Conservation (phyloP, 92 coral and sea anemone species). For the Epizoanthus rinbou region DNA sequence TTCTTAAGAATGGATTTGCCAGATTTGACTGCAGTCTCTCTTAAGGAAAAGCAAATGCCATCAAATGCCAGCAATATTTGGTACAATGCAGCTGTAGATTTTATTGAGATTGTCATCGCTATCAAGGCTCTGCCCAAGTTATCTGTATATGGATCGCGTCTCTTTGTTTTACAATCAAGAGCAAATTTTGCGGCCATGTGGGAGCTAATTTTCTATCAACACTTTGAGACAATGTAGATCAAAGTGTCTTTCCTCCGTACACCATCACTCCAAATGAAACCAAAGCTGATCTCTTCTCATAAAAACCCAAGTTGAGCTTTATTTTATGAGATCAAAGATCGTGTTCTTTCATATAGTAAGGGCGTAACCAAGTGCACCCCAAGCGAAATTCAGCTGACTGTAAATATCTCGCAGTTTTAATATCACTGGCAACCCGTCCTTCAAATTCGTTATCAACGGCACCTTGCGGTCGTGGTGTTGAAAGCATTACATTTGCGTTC, state of each 20-base stretch:
- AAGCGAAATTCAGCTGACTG: neutral
- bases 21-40: neutral
- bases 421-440: conserved; percentile 16
- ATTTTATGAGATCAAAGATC: conserved; percentile 17
- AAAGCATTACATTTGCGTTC: conserved; percentile 81
- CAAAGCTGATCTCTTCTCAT: conserved; percentile 1
- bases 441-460: conserved; percentile 3
- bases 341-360: neutral
- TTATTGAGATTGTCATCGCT: neutral
- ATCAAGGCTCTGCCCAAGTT: conserved; percentile 5
- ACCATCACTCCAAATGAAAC: conserved; percentile 14
- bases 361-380: neutral
- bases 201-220: conserved; percentile 47
- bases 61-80: neutral
- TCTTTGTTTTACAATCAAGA: conserved; percentile 42
- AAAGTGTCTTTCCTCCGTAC: conserved; percentile 17
- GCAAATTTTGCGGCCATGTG: conserved; percentile 49
- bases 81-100: neutral
- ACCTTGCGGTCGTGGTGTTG: conserved; percentile 20
- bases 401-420: neutral
- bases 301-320: neutral
- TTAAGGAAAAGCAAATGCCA: neutral
- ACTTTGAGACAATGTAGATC: conserved; percentile 26
- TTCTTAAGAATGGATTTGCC: neutral
- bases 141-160: conserved; percentile 20